Evolutionary conservation across 1,140 invertebrate species (phyloP), one percentile per base, ranked within the genome.

Genomic region (Bombus impatiens): DNA sequence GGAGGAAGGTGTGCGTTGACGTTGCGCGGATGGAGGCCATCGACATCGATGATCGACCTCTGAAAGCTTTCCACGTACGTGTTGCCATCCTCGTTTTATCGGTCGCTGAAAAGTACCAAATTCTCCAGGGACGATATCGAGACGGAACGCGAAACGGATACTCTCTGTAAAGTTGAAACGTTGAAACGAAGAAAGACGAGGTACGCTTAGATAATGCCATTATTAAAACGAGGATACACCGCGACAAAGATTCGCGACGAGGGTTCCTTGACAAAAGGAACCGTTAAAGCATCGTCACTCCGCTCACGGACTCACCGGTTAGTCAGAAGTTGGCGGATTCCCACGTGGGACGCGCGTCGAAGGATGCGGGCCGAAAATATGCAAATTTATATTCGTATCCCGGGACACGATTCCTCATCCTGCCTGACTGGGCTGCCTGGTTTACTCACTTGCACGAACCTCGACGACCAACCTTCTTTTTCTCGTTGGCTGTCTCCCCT

Each of bases 281-380:
- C 89, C 88, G 89, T 90, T 90, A 86, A 90, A 76, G 67, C 35
- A 67, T 82, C 82, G 89, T 89, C 82, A 82, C 44, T 77, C 85
- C n/a, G 25, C 72, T 74, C 72, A 72, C 80, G 80, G 32, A 89
- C 44, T 86, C 84, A 86, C 87, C 84, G 85, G 88, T 89, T 79
- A 70, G 78, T 25, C 74, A 67, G 67, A 71, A 79, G 68, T 80
- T 67, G 59, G 77, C 59, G 86, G 77, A 94, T 94, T 94, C 94
- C 92, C 93, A 94, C 93, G 93, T 93, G 93, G 93, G 94, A 91
- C 93, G 75, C 71, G 78, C 82, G 75, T 87, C 85, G 82, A 91
- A 90, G 91, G 92, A 94, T 93, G 91, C 93, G 93, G 93, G 94
- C 93, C 94, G 90, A 94, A 94, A 94, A 94, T 94, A 95, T 95